These are phyloP conservation scores for Tyrophagus putrescentiae DNA, from an alignment of 1,140 invertebrate species.

Conservation along the genomic window DNA sequence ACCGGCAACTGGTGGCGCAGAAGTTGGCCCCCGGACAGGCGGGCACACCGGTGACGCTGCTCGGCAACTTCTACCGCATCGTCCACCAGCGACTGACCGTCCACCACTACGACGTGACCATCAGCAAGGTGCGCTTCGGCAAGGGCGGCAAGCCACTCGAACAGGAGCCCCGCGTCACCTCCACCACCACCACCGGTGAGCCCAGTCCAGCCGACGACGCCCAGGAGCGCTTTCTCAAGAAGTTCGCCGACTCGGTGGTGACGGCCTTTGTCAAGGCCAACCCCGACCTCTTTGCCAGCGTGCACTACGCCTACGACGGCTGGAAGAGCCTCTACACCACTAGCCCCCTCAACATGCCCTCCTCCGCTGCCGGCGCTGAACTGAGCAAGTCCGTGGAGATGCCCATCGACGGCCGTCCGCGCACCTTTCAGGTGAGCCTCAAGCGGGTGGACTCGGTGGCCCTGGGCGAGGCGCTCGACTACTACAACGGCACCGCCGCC, in stretches of 20 bases:
- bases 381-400: background rate
- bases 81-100: background rate
- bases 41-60: background rate
- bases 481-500: background rate
- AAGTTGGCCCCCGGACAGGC: background rate
- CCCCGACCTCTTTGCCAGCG: background rate
- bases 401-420: background rate
- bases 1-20: background rate
- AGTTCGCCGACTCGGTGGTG: background rate
- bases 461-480: background rate
- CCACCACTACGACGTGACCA: background rate
- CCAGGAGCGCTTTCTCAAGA: background rate
- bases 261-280: background rate
- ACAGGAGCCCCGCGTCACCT: background rate
- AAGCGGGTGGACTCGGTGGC: background rate
- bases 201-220: background rate
- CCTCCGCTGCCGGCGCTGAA: background rate
- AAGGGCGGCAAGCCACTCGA: background rate
- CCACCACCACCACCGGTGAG: background rate
- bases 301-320: background rate
- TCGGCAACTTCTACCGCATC: background rate
- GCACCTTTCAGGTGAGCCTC: background rate
- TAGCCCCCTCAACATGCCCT: background rate
- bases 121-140: background rate
- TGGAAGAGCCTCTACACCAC: background rate